phyloP scores from a whole-genome alignment of 2,888 invertebrate species.

The Drosophila meridionalis region DNA sequence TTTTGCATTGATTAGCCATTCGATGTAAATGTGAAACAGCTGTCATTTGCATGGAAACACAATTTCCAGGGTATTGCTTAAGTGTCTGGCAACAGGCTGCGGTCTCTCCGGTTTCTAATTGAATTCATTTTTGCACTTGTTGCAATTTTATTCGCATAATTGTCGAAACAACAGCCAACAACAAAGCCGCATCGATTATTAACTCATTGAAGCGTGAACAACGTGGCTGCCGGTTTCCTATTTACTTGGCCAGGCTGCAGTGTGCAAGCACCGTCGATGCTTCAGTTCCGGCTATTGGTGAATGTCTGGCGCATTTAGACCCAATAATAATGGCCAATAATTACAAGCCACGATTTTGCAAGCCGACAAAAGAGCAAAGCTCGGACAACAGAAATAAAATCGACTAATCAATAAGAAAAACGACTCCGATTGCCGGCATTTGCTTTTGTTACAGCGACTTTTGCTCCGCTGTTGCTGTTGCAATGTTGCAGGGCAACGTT shows the following conservation, averaged over 20 bases:
- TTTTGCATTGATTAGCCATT: constrained; percentile 3
- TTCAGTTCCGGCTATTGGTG: constrained; percentile 74
- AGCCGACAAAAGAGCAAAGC: constrained; percentile 52
- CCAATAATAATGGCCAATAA: constrained; percentile 77
- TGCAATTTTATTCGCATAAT: constrained; percentile 63
- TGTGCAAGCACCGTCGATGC: constrained; percentile 29
- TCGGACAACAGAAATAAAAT: constrained; percentile 54
- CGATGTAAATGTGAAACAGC: constrained; percentile 32
- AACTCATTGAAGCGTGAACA: constrained; percentile 65
- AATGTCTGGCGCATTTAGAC: constrained; percentile 57
- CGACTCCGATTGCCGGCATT: constrained; percentile 45
- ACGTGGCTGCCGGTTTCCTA: constrained; percentile 57
- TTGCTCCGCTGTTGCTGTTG: constrained; percentile 20
- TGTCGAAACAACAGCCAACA: constrained; percentile 39
- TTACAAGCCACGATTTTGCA: constrained; percentile 78
- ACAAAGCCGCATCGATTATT: constrained; percentile 55
- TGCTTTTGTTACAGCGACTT: constrained; percentile 40
- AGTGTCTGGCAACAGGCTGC: constrained; percentile 48
- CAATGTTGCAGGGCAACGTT: constrained; percentile 20
- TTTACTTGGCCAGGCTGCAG: constrained; percentile 28
- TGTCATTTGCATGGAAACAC: constrained; percentile 18
- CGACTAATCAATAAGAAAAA: constrained; percentile 68
- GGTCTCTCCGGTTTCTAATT: constrained; percentile 47
- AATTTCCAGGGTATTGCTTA: constrained; percentile 26
- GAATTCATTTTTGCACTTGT: constrained; percentile 66